These are phyloP conservation scores for Camptogramma bilineatum DNA, from an alignment of 2,888 invertebrate genomes.

Conservation along the genomic window DNA sequence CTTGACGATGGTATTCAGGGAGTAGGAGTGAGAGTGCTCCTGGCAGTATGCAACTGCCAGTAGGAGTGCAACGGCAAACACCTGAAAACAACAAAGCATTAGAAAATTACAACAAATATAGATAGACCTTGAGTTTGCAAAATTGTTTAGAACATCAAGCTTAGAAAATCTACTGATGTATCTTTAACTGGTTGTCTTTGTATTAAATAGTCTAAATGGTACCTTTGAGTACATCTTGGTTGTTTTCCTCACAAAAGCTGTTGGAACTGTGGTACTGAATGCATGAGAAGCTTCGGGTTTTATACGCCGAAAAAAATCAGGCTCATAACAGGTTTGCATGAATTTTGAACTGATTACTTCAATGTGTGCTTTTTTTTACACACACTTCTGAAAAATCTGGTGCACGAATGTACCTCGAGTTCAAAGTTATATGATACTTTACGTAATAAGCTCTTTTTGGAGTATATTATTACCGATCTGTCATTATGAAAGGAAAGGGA, in stretches of 20 bases:
- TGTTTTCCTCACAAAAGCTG: constrained; percentile 53
- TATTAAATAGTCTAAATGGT: constrained; percentile 19
- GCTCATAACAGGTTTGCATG: constrained; percentile 56
- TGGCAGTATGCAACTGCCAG: constrained; percentile 54
- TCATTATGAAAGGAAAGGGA: constrained; percentile 44
- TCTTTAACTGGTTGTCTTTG: not conserved
- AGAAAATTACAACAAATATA: not conserved
- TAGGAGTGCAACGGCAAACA: constrained; percentile 46
- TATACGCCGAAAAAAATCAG: constrained; percentile 60
- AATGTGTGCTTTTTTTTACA: constrained; percentile 49
- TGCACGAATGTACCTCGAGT: constrained; percentile 49
- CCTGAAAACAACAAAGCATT: constrained; percentile 45
- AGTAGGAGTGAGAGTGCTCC: constrained; percentile 54
- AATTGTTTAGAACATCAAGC: not conserved
- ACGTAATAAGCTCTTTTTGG: constrained; percentile 68
- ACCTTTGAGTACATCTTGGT: constrained; percentile 53
- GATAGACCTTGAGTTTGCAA: not conserved
- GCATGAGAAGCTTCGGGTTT: constrained; percentile 53
- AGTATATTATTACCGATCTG: constrained; percentile 44
- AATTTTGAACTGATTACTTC: constrained; percentile 47
- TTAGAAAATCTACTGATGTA: not conserved
- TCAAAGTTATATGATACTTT: constrained; percentile 62
- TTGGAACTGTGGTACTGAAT: constrained; percentile 53
- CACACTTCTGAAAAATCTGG: constrained; percentile 53
- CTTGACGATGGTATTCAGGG: constrained; percentile 55